Conservation (phyloP, 2,888 invertebrate species). For the Cerceris ruficornis region DNA sequence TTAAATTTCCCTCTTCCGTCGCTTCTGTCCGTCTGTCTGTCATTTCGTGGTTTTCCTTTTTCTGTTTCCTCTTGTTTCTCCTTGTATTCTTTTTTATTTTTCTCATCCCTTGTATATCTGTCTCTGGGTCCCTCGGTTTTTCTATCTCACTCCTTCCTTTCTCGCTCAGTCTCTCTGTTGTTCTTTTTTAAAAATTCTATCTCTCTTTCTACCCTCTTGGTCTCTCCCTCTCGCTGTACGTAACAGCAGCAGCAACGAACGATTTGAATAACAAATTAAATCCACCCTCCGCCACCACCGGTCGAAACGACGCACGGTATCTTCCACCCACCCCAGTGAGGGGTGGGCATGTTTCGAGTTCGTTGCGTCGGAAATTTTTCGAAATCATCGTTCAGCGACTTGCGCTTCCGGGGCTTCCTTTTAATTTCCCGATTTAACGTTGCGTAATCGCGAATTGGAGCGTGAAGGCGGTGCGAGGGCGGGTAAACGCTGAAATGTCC, state of each 20-base stretch:
- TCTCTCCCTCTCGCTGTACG: background rate
- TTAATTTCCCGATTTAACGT: conserved; percentile 54
- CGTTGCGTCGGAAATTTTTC: background rate
- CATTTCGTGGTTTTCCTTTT: too few species aligned
- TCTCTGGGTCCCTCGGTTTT: too few species aligned
- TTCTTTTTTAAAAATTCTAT: background rate
- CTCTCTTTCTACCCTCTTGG: background rate
- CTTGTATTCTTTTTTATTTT: too few species aligned
- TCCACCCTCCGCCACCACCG: background rate
- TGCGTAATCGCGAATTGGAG: conserved; percentile 56
- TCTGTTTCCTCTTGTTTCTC: too few species aligned
- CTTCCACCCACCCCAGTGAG: background rate
- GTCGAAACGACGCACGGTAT: background rate
- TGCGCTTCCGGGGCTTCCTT: conserved; percentile 34
- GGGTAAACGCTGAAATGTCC: conserved; percentile 7
- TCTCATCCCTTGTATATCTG: too few species aligned
- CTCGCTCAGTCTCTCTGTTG: too few species aligned
- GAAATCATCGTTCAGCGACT: conserved; percentile 17
- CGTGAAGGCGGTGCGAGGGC: conserved; percentile 30
- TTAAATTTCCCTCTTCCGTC: background rate
- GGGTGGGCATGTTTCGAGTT: background rate
- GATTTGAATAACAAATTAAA: conserved; percentile 12
- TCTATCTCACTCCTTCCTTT: too few species aligned
- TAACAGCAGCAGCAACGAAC: background rate
- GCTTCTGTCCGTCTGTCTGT: too few species aligned